Base-by-base conservation (phyloP, 2,113 vertebrate species). In the Entelurus aequoreus region DNA sequence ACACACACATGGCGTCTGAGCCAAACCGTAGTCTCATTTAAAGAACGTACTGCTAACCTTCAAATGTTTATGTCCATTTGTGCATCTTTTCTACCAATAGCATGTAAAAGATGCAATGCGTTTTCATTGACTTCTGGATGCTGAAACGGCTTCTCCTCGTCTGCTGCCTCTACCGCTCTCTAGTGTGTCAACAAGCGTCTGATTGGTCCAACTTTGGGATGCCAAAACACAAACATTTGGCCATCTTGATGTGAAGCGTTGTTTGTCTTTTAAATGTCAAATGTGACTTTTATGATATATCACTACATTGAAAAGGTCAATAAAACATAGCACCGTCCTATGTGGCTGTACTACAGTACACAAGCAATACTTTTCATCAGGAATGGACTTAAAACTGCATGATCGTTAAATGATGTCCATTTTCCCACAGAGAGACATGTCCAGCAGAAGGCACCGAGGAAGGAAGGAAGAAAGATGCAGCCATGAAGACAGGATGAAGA, bases 381-480 rank as follows among this genome's bases (percentile, higher is more conserved):
- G 35, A 73, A 42, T 48, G 8, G 42, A 57, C 36, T 19, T 19
- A 19, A 61, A 19, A 68, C 53, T 36, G 62, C 46, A 55, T 68
- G 50, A 19, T 40, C 14, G 19, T 62, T 16, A 16, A 64, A 69
- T 61, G 67, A 11, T 2, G 67, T 68, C 69, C 42, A 52, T 51
- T 62, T 72, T 71, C 52, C 49, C 58, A 55, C 40, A 36, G 60
- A 48, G 71, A 52, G 75, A 77, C 65, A 70, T 11, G 38, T 76
- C 50, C 59, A 36, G 55, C 37, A 72, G 60, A 90, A 88, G 86
- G 86, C 86, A 88, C 88, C 11, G 48, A 77, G 59, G 74, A 81
- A 66, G 54, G 74, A 80, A 56, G 69, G 78, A 51, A 10, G 60
- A 62, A 14, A n/a, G 58, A 65, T 48, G 51, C n/a, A 54, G 47